Evolutionary conservation across 2,888 invertebrate species (phyloP), one percentile per base, ranked within the genome.

Genomic region (Elmis aenea): DNA sequence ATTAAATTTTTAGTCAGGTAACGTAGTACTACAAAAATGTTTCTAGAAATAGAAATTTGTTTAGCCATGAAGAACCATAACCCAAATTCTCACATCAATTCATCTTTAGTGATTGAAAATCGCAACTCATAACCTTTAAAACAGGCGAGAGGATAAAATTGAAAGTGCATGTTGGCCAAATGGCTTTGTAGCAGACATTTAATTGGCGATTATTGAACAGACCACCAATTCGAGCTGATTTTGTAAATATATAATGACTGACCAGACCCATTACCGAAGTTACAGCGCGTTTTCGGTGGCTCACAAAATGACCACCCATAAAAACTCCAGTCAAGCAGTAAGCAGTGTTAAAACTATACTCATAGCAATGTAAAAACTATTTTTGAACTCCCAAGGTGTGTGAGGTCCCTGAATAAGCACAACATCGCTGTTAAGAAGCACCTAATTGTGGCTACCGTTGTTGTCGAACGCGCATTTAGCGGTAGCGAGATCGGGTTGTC

Each of bases 401-500:
- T 42, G 42, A 21, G 42, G 42, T 42, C 42, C 26, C 38, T 20
- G 33, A 36, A 31, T 29, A 26, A 38, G 38, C 27, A 36, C 32
- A 33, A 33, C 31, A 39, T 36, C 15, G 22, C 28, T 43, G 36
- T 39, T 36, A 37, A 35, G 35, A 47, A 43, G 49, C 41, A 45
- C 45, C 45, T 49, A 49, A 49, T 49, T 49, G 47, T 39, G 45
- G 45, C 49, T 47, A 49, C 49, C 31, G 46, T 45, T 33, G 37
- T 40, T 49, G 47, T 46, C 39, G 38, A 45, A 47, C 47, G 38
- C 39, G 41, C 41, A 40, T 40, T 49, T 45, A 45, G 41, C 40
- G 42, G 46, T 46, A 46, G 34, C 37, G 31, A 34, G 38, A 30
- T 35, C 40, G 31, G 31, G 30, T 35, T 37, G 42, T 40, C 40